Evolutionary conservation across 2,113 vertebrate species (phyloP), one percentile per base, ranked within the genome.

Genomic region (Gallinago paraguaiae): DNA sequence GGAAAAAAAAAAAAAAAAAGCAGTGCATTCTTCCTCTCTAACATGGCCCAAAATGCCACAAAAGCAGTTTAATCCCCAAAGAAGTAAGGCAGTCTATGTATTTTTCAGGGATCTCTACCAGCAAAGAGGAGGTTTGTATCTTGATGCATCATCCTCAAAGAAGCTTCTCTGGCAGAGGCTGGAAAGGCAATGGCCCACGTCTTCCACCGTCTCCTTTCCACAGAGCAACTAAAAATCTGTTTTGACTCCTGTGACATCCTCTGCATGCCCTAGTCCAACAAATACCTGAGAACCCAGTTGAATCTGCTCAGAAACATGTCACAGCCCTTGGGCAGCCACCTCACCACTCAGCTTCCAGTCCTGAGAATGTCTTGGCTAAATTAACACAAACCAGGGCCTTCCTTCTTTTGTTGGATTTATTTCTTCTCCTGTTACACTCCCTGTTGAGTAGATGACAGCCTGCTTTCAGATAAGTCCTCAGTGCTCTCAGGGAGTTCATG

Each of bases 251-350:
- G 22, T n/a, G 41, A 57, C 6, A 37, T 13, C 13, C 25, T 67
- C 43, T 43, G 7, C 28, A 57, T 53, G 23, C 41, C 7, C n/a
- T 31, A 24, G 18, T 19, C 31, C n/a, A 76, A 51, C 57, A 88
- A 43, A 31, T 13, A 86, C 17, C 7, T 1, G 1, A 51, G 57
- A 20, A 20, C 14, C 24, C 1, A 2, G 8, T 3, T 63, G 16
- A 63, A 18, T 10, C 41, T 53, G 18, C 33, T 57, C 59, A 78
- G 69, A 81, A 51, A 46, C 15, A 67, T 6, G 15, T 35, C 50
- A 18, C 41, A 51, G 33, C 30, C 86, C 50, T 35, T 64, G 54
- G 54, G 30, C 35, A 57, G 59, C 33, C 33, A 22, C 57, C 53
- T 76, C 39, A 65, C 51, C 39, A 9, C 33, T 56, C 68, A 17